A percentile compares a stretch with the other conserved stretches of the same genome.
phyloP scores from a whole-genome alignment of 2,797 vertebrate species.

The Sylvilagus floridanus region DNA sequence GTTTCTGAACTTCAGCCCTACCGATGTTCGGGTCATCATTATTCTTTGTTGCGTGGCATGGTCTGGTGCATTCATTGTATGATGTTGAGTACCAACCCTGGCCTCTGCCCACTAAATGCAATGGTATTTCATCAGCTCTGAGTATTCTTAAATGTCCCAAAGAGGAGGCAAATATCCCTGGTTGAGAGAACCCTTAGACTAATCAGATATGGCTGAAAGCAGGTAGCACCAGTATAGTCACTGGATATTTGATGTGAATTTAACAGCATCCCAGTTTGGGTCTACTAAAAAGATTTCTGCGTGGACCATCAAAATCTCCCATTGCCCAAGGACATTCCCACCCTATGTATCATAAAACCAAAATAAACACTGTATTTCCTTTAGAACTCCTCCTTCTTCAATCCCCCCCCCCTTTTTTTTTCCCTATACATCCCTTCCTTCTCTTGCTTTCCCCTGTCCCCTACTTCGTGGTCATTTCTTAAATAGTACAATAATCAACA shows the following conservation, averaged over 20 bases:
- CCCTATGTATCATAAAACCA: background rate
- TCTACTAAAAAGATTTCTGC: background rate
- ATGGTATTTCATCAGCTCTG: background rate
- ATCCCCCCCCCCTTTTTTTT: too few relatives aligned
- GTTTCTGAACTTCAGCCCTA: background rate
- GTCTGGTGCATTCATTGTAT: background rate
- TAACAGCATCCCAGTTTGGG: background rate
- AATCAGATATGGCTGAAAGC: too few relatives aligned
- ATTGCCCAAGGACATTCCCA: background rate
- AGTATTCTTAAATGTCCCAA: background rate
- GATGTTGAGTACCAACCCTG: background rate
- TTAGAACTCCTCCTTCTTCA: background rate
- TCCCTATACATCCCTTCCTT: too few relatives aligned
- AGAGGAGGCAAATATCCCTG: background rate
- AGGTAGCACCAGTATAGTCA: background rate
- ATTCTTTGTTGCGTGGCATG: background rate
- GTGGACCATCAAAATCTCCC: slow-evolving; percentile 25
- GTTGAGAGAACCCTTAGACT: background rate
- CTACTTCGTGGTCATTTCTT: background rate
- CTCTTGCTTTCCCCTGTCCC: too few relatives aligned
- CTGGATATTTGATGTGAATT: background rate
- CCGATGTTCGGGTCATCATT: background rate
- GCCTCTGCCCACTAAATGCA: background rate
- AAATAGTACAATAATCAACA: background rate
- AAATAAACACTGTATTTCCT: background rate